Evolutionary conservation across 2,797 vertebrate genomes (phyloP).

Genomic region (Mycteria americana): DNA sequence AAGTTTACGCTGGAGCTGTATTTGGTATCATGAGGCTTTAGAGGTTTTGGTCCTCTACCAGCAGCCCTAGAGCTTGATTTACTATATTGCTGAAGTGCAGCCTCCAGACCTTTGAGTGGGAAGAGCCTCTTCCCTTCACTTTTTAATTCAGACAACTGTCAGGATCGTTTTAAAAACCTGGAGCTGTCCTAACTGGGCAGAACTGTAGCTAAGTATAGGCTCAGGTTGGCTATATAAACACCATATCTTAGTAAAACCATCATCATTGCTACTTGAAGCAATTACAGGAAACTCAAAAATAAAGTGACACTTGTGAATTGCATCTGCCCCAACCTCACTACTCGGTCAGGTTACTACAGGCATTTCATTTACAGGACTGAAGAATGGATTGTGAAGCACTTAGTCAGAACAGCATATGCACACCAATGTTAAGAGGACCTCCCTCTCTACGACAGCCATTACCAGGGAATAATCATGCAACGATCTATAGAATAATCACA

Average conservation of each 20-base stretch:
- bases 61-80: background rate
- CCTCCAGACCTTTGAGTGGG: background rate
- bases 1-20: conserved; percentile 19
- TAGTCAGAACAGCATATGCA: background rate
- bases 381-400: background rate
- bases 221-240: background rate
- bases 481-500: too few species aligned
- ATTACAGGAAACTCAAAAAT: background rate
- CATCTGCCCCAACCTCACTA: background rate
- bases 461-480: too few species aligned
- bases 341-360: background rate
- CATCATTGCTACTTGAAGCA: background rate
- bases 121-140: background rate
- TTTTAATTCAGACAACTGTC: background rate
- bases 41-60: background rate
- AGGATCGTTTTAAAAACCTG: background rate
- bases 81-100: background rate
- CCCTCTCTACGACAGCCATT: too few species aligned
- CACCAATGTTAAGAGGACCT: background rate
- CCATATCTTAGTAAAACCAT: background rate
- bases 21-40: background rate
- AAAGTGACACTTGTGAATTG: background rate
- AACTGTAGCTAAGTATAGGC: background rate
- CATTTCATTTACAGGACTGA: background rate
- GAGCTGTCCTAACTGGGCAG: background rate